Evolutionary conservation across 2,888 invertebrate species (phyloP).

Genomic region (Agrypnus murinus): DNA sequence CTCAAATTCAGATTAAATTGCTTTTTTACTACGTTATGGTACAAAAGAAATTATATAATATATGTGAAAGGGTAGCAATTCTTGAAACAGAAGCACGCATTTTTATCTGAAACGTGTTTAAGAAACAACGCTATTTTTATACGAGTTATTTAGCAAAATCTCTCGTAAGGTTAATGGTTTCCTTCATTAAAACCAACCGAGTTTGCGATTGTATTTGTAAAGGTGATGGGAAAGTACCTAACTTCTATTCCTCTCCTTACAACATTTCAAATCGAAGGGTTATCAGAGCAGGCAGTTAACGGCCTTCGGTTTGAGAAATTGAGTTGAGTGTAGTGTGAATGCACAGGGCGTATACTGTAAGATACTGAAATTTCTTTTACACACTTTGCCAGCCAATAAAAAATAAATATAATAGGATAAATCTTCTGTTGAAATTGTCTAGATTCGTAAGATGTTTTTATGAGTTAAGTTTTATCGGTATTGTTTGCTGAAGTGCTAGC

Average conservation of each 20-base stretch:
- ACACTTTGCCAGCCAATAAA: not conserved
- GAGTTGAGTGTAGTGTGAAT: constrained; percentile 27
- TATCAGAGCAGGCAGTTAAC: constrained; percentile 35
- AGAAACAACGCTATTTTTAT: too few species aligned
- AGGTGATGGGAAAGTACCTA: constrained; percentile 2
- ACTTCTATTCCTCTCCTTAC: constrained; percentile 20
- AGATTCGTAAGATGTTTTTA: not conserved
- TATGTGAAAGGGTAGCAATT: too few species aligned
- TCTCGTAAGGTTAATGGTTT: too few species aligned
- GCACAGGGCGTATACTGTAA: constrained; percentile 20
- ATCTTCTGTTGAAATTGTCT: constrained; percentile 15
- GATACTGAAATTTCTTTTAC: not conserved
- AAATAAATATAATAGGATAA: not conserved
- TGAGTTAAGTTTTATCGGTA: constrained; percentile 3
- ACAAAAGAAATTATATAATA: too few species aligned
- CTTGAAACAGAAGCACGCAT: too few species aligned
- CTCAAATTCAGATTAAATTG: too few species aligned
- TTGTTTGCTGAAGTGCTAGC: constrained; percentile 2
- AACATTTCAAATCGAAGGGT: constrained; percentile 35
- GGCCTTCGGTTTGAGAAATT: constrained; percentile 29
- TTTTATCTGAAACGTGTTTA: too few species aligned
- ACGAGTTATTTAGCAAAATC: too few species aligned
- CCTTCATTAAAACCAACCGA: too few species aligned
- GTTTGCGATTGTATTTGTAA: constrained; percentile 23
- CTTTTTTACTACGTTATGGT: too few species aligned